A percentile compares a stretch with the other conserved stretches of the same genome.
These are phyloP conservation scores for Aphis craccivora DNA, from an alignment of 1,140 invertebrate genomes.

Conservation along the genomic window DNA sequence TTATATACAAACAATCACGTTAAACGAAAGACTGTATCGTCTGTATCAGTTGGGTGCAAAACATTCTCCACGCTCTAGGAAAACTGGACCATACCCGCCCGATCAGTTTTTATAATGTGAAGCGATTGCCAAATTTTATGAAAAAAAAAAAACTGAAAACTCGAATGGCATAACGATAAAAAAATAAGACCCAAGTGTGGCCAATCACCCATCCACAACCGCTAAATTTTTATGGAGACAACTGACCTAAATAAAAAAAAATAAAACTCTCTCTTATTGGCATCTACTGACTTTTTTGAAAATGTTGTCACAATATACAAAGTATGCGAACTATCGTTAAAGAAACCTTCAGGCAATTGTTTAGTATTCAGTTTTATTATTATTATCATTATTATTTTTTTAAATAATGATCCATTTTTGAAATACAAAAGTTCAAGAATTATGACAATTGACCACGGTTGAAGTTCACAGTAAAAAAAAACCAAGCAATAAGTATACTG, in stretches of 20 bases:
- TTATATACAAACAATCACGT: not conserved
- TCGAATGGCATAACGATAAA: not conserved
- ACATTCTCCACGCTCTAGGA: not conserved
- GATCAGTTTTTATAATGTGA: not conserved
- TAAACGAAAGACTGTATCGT: not conserved
- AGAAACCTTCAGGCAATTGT: not conserved
- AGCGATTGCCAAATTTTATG: not conserved
- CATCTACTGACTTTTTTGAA: not conserved
- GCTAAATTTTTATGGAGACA: not conserved
- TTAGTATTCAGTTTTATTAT: conserved; percentile 18
- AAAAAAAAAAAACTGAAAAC: not conserved
- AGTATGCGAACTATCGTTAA: not conserved
- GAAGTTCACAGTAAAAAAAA: not conserved
- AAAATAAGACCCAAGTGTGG: not conserved
- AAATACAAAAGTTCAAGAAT: not conserved
- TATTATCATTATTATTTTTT: not conserved
- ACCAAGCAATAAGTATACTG: not conserved
- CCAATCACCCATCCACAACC: not conserved
- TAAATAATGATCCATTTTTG: not conserved
- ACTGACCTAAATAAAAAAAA: not conserved
- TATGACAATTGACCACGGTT: not conserved
- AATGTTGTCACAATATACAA: not conserved
- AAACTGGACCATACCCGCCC: not conserved
- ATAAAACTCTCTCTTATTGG: not conserved
- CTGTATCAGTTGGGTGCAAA: not conserved